Evolutionary conservation across 2,113 vertebrate genomes (phyloP).

Genomic region (Noctilio leporinus): DNA sequence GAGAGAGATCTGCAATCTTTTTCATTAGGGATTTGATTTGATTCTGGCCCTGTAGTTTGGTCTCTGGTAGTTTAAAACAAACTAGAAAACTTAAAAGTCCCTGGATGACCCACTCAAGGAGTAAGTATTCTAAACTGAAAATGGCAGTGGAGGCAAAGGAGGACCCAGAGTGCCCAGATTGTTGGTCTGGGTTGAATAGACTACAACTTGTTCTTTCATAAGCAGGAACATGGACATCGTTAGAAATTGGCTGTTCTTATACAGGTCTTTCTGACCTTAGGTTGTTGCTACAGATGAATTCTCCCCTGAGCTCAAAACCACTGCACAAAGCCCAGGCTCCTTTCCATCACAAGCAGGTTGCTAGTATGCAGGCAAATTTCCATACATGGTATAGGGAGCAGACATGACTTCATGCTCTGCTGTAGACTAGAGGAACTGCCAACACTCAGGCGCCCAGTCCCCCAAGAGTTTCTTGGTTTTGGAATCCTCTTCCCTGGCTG

Average conservation of each 20-base stretch:
- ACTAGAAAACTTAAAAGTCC: not conserved
- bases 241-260: not conserved
- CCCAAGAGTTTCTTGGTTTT: not conserved
- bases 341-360: slow-evolving; percentile 52
- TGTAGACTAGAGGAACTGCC: slow-evolving; percentile 43
- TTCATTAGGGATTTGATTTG: not conserved
- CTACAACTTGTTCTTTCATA: not conserved
- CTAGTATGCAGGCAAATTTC: slow-evolving; percentile 63
- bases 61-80: not conserved
- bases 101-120: not conserved
- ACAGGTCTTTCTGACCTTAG: not conserved
- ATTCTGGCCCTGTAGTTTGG: not conserved
- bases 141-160: not conserved
- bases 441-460: slow-evolving; percentile 21
- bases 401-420: slow-evolving; percentile 60
- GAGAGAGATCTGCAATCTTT: not conserved
- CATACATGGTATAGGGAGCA: slow-evolving; percentile 47
- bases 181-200: not conserved
- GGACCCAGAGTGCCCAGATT: not conserved
- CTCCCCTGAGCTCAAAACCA: not conserved
- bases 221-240: not conserved
- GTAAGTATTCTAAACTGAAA: not conserved
- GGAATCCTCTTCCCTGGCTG: slow-evolving; percentile 5
- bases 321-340: not conserved
- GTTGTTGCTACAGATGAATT: not conserved